Evolutionary conservation across 2,113 vertebrate species (phyloP).

Genomic region (Arizona elegans): DNA sequence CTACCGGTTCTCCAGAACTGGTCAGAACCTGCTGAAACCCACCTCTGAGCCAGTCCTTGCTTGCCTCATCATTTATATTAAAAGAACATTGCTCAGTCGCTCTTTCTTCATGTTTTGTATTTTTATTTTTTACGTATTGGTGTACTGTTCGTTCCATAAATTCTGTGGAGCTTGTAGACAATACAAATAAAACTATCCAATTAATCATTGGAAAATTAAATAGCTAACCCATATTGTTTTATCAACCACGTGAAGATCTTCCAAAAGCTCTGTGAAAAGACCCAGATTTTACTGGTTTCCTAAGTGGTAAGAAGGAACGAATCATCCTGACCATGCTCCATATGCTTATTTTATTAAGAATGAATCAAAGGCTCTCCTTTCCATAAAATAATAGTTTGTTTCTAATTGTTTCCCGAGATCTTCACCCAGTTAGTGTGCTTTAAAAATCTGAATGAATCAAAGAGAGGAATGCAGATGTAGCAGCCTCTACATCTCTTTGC

Average conservation of each 20-base stretch:
- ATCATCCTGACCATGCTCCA: not conserved
- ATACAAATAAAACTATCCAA: not conserved
- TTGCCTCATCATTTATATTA: no score
- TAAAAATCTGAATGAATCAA: not conserved
- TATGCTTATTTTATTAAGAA: not conserved
- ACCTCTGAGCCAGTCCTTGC: not conserved
- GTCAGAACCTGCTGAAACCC: no score
- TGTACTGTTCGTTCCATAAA: not conserved
- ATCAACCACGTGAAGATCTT: not conserved
- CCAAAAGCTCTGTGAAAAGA: not conserved
- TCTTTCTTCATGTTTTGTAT: not conserved
- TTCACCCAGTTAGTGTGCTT: not conserved
- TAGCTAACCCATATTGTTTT: not conserved
- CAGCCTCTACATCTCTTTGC: not conserved
- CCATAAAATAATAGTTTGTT: not conserved
- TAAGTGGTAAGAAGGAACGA: not conserved
- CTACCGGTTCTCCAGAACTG: no score
- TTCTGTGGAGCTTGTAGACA: not conserved
- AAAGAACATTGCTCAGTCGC: not conserved
- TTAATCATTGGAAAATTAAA: not conserved
- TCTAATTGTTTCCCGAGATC: not conserved
- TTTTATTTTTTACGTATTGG: not conserved
- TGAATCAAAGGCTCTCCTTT: not conserved
- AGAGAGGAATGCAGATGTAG: rapidly evolving
- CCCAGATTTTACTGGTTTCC: not conserved